Evolutionary conservation across 2,888 invertebrate species (phyloP).

Genomic region (Crossocerus cetratus): DNA sequence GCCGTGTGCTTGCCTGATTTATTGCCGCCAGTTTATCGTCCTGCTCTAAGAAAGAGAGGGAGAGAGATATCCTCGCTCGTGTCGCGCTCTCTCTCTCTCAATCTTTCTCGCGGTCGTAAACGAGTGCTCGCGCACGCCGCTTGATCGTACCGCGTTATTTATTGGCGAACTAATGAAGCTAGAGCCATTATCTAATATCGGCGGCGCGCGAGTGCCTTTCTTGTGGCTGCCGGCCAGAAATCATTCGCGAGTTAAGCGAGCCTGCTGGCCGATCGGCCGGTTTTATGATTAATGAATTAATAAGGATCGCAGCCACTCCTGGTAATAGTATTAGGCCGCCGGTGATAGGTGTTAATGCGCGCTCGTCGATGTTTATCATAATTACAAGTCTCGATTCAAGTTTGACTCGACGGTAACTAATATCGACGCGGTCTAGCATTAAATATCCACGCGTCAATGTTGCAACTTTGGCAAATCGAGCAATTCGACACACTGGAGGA

Average conservation of each 20-base stretch:
- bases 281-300: slow-evolving; percentile 54
- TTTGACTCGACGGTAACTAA: background rate
- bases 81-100: slow-evolving; percentile 26
- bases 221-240: slow-evolving; percentile 32
- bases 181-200: slow-evolving; percentile 56
- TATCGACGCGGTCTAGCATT: too few relatives aligned
- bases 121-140: slow-evolving; percentile 24
- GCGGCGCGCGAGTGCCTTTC: slow-evolving; percentile 22
- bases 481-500: too few relatives aligned
- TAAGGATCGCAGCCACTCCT: slow-evolving; percentile 34
- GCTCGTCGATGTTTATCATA: slow-evolving; percentile 11
- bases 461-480: too few relatives aligned
- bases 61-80: slow-evolving; percentile 46
- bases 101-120: slow-evolving; percentile 8
- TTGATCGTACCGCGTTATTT: slow-evolving; percentile 46
- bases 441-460: too few relatives aligned
- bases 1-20: slow-evolving; percentile 39
- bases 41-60: background rate
- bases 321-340: slow-evolving; percentile 25
- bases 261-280: background rate
- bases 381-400: slow-evolving; percentile 22
- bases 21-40: slow-evolving; percentile 50
- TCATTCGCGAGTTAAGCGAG: slow-evolving; percentile 35
- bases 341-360: slow-evolving; percentile 50
- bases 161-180: slow-evolving; percentile 54